Conservation (phyloP, 2,888 invertebrate species). For the Rambutsinella grinnellia region DNA sequence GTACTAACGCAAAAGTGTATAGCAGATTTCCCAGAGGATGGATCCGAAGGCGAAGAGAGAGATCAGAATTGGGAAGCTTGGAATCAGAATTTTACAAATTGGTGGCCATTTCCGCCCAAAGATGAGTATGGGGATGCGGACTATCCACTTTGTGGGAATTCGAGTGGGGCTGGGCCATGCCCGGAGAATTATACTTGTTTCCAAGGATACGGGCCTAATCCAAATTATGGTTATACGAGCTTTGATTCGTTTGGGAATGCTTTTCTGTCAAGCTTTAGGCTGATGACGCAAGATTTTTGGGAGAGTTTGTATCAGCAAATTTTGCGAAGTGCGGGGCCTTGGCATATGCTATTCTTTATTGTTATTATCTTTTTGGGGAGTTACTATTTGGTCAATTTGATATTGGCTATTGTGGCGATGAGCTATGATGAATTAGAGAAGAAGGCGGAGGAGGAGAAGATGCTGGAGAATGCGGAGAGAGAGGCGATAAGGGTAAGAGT, state of each 20-base stretch:
- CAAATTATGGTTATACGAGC: conserved; percentile 97
- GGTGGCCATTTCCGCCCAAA: conserved; percentile 74
- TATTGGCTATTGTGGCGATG: conserved; percentile 99
- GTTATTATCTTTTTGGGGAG: conserved; percentile 99
- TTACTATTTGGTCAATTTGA: conserved; percentile 98
- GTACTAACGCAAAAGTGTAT: conserved; percentile 97
- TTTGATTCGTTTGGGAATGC: conserved; percentile 99
- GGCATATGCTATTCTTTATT: conserved; percentile 98
- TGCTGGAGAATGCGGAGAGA: conserved; percentile 85
- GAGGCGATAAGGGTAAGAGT: conserved; percentile 79
- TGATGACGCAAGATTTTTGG: conserved; percentile 99
- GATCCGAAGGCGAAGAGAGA: conserved; percentile 71
- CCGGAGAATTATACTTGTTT: conserved; percentile 89
- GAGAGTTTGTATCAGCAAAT: conserved; percentile 82
- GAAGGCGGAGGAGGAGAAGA: conserved; percentile 95
- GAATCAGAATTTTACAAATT: conserved; percentile 28
- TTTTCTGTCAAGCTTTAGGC: conserved; percentile 94
- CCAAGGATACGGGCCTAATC: conserved; percentile 92
- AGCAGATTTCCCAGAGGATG: conserved; percentile 80
- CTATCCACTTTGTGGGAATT: conserved; percentile 90
- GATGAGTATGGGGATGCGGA: conserved; percentile 74
- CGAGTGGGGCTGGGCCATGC: conserved; percentile 93
- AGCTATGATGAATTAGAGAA: conserved; percentile 99
- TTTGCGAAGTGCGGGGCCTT: conserved; percentile 93
- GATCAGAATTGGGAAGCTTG: conserved; percentile 30